phyloP scores from a whole-genome alignment of 2,888 invertebrate genomes.

The Caenorhabditis drosophilae region DNA sequence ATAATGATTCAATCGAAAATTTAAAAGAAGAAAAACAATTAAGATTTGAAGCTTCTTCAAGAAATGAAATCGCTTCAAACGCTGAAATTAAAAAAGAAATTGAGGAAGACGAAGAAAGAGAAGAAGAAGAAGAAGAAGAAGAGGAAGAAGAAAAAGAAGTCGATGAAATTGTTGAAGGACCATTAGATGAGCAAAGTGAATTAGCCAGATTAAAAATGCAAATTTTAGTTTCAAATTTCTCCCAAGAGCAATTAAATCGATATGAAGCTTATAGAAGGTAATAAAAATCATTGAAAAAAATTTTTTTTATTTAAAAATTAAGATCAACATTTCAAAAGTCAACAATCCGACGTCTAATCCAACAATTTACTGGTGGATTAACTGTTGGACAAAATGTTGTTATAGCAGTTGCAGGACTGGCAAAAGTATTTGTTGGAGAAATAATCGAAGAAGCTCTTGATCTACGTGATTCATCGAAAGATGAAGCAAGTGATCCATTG shows the following conservation, averaged over 20 bases:
- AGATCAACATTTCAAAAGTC: slow-evolving; percentile 50
- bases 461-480: slow-evolving; percentile 20
- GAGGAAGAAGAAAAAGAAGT: background rate
- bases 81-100: background rate
- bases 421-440: slow-evolving; percentile 93
- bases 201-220: slow-evolving; percentile 53
- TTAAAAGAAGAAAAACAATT: background rate
- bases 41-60: too few relatives aligned
- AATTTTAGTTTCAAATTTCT: slow-evolving; percentile 95
- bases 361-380: slow-evolving; percentile 88
- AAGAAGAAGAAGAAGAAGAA: background rate
- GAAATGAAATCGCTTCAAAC: too few relatives aligned
- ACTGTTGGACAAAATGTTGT: slow-evolving; percentile 94
- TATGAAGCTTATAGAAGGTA: slow-evolving; percentile 96
- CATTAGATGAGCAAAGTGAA: slow-evolving; percentile 44
- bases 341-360: slow-evolving; percentile 78
- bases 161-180: slow-evolving; percentile 3
- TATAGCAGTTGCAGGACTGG: slow-evolving; percentile 98
- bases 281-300: background rate
- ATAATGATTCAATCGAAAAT: background rate
- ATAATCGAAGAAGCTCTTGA: slow-evolving; percentile 86
- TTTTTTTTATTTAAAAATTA: background rate
- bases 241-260: slow-evolving; percentile 93
- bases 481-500: slow-evolving; percentile 33
- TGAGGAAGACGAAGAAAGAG: slow-evolving; percentile 8